These are phyloP conservation scores for Nysson spinosus DNA, from an alignment of 2,888 invertebrate genomes.

Conservation along the genomic window DNA sequence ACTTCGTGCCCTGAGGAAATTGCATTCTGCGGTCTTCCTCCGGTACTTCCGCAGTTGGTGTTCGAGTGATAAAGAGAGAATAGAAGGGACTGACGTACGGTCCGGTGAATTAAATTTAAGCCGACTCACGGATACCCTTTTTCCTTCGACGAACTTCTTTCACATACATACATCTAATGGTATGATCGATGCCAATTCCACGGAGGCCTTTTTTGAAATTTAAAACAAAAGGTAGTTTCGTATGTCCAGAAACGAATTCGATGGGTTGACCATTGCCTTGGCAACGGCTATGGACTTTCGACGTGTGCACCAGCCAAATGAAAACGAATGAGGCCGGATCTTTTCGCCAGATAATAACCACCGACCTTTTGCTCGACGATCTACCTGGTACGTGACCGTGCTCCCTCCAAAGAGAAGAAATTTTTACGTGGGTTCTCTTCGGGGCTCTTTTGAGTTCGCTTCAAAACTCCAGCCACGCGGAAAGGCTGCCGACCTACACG, in stretches of 20 bases:
- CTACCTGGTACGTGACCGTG: conserved; percentile 43
- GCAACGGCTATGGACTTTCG: conserved; percentile 22
- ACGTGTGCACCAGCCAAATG: conserved; percentile 22
- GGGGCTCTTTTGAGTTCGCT: background rate
- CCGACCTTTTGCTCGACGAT: conserved; percentile 33
- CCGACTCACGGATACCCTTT: conserved; percentile 27
- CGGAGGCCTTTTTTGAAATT: conserved; percentile 29
- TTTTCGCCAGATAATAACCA: conserved; percentile 45
- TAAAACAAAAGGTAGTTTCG: conserved; percentile 11
- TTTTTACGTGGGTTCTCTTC: conserved; percentile 23
- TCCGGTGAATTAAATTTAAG: conserved; percentile 60
- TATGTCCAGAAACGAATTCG: conserved; percentile 1
- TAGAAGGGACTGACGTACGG: conserved; percentile 27
- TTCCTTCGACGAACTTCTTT: background rate
- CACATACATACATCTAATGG: too few species aligned
- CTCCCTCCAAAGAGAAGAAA: conserved; percentile 27
- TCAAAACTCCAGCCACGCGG: background rate
- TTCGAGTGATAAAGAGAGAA: conserved; percentile 51
- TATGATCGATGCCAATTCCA: conserved; percentile 8
- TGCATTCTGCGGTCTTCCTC: conserved; percentile 58
- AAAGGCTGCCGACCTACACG: background rate
- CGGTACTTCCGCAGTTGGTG: conserved; percentile 34
- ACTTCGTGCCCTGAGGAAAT: conserved; percentile 54
- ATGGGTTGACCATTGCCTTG: conserved; percentile 17
- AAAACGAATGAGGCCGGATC: conserved; percentile 37